phyloP scores from a whole-genome alignment of 2,888 invertebrate species.

The Tipula confusa region DNA sequence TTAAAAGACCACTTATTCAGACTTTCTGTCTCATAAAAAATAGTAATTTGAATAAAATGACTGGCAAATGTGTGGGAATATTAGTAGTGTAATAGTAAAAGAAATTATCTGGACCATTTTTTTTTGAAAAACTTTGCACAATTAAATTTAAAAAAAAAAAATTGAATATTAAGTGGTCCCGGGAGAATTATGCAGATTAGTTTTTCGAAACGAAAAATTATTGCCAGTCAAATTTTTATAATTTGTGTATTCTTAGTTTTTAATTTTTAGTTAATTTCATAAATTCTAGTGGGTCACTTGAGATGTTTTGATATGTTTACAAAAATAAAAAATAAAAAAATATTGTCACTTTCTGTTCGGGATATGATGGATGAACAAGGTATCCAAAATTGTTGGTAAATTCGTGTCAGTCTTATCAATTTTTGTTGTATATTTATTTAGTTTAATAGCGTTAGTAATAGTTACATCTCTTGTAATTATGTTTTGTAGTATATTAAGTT shows the following conservation, averaged over 20 bases:
- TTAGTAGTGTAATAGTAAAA: neutral
- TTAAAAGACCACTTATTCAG: constrained; percentile 28
- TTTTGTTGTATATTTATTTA: no score
- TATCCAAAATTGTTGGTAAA: neutral
- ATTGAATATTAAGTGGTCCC: neutral
- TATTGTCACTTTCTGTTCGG: neutral
- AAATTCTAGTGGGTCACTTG: neutral
- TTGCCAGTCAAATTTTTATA: neutral
- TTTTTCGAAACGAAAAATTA: neutral
- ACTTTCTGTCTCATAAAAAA: constrained; percentile 30
- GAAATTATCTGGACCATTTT: neutral
- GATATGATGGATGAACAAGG: neutral
- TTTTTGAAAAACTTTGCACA: neutral
- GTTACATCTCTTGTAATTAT: neutral
- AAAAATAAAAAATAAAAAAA: neutral
- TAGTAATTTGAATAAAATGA: neutral
- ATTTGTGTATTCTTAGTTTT: neutral
- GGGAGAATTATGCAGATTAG: neutral
- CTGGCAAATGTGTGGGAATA: neutral
- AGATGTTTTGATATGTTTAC: neutral
- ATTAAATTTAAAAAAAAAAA: neutral
- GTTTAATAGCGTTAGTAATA: no score
- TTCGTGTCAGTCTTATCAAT: neutral
- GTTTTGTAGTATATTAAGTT: neutral
- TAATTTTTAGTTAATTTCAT: neutral